Evolutionary conservation across 1,140 invertebrate species (phyloP).

Genomic region (Coenobita brevimanus): DNA sequence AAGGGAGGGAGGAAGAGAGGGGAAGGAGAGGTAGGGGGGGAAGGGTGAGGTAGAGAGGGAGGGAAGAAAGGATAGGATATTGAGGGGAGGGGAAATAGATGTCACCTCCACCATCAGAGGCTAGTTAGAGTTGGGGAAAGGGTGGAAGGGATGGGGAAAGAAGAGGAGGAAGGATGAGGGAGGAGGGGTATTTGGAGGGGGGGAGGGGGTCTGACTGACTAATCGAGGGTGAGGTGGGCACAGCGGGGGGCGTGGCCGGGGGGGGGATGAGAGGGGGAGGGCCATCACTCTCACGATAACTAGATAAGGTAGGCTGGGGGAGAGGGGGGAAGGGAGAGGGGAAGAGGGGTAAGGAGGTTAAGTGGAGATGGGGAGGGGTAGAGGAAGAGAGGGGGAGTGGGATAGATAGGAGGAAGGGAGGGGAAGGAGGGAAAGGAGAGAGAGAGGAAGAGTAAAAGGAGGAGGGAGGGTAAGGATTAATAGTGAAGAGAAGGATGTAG

Average conservation of each 20-base stretch:
- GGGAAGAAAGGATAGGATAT: neutral
- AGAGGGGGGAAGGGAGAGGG: neutral
- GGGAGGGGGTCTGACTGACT: no score
- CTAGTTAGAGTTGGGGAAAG: neutral
- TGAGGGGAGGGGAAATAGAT: neutral
- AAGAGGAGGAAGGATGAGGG: neutral
- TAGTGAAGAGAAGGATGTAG: no score
- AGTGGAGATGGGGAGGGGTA: neutral
- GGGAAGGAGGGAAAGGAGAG: neutral
- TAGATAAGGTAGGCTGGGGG: neutral
- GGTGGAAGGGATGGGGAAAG: neutral
- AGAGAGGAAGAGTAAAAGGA: neutral
- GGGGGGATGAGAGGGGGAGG: neutral
- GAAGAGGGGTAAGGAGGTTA: neutral
- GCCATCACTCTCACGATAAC: neutral
- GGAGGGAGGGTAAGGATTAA: neutral
- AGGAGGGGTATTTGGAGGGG: no score
- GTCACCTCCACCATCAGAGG: neutral
- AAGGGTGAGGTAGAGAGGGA: neutral
- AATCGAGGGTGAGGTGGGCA: neutral
- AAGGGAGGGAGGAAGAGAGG: neutral
- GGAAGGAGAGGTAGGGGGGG: neutral
- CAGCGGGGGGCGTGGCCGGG: neutral
- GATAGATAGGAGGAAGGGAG: no score
- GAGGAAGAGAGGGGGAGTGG: neutral